Percentiles rank a stretch among this genome's conserved stretches.
Evolutionary conservation across 2,797 vertebrate species (phyloP).

Genomic region (Cetoscarus ocellatus): DNA sequence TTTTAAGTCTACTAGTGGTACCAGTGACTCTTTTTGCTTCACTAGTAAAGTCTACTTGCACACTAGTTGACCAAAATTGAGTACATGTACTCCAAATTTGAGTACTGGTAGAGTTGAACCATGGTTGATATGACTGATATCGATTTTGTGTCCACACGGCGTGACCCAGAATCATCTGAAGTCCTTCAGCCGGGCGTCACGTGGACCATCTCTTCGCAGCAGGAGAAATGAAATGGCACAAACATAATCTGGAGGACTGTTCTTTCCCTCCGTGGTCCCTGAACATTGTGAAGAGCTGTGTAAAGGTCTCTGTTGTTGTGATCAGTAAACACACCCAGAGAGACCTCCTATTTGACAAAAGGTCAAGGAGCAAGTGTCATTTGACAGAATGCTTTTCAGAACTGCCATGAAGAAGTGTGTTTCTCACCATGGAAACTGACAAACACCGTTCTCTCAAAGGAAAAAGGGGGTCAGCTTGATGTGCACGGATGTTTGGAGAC

Average conservation of each 20-base stretch:
- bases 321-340: conserved; percentile 56
- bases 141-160: no score
- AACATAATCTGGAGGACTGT: conserved; percentile 31
- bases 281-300: conserved; percentile 42
- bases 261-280: conserved; percentile 9
- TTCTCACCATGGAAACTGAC: conserved; percentile 71
- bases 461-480: conserved; percentile 14
- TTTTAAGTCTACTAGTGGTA: no score
- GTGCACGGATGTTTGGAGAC: conserved; percentile 18
- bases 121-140: no score
- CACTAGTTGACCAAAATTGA: no score
- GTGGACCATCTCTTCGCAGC: neutral
- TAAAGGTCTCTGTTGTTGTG: conserved; percentile 66
- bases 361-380: conserved; percentile 70
- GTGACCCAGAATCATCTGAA: neutral
- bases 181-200: conserved; percentile 7
- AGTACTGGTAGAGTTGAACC: no score
- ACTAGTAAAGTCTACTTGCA: no score
- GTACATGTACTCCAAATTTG: no score
- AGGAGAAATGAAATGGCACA: conserved; percentile 30
- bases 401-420: conserved; percentile 31
- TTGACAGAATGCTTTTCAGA: conserved; percentile 63
- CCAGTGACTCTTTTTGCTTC: no score
- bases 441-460: conserved; percentile 36
- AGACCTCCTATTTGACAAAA: conserved; percentile 57